Base-by-base conservation (phyloP, 1,140 invertebrate genomes). In the Aleiodes sp. region DNA sequence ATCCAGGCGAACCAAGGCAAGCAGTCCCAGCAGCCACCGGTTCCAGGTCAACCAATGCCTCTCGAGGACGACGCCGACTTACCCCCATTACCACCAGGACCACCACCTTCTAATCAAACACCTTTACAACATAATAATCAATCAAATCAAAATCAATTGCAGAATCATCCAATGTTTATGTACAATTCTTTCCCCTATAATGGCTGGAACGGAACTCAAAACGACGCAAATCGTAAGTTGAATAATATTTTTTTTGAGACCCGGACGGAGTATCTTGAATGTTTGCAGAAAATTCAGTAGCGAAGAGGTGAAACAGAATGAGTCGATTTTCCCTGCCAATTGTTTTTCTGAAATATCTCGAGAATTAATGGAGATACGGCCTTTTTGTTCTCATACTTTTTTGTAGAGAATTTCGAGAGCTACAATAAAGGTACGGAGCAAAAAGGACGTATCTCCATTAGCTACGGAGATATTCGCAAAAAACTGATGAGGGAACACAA, bases 51-150 rank as follows among this genome's bases (percentile, higher is more conserved):
- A 37, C 79, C 84, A 8, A 83, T 84, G 74, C 76, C 79, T 29
- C 75, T 86, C 24, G 84, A 85, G 43, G 84, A 84, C 65, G 83
- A 86, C 65, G 80, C 84, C 28, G 85, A 86, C 67, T 80, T 85
- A 68, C 84, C 84, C 46, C 85, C 85, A 67, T 76, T 86, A 65
- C 85, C 85, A 26, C 85, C 85, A 62, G 84, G 84, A 65, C 84
- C 84, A 68, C 85, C 84, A 65, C 84, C 84, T 78, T 86, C 80
- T 71, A 81, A 72, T 75, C 86, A 76, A 82, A 81, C 86, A 83
- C 79, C 80, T 66, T 71, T 82, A 19, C 86, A 87, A 71, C 82
- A 84, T 37, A 84, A 83, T 71, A 77, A 79, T 69, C 87, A 87
- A 73, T 68, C 77, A 10, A 59, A 29, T 71, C 82, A 81, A 73